These are phyloP conservation scores for Mythimna pallens DNA, from an alignment of 2,888 invertebrate genomes.

Conservation along the genomic window DNA sequence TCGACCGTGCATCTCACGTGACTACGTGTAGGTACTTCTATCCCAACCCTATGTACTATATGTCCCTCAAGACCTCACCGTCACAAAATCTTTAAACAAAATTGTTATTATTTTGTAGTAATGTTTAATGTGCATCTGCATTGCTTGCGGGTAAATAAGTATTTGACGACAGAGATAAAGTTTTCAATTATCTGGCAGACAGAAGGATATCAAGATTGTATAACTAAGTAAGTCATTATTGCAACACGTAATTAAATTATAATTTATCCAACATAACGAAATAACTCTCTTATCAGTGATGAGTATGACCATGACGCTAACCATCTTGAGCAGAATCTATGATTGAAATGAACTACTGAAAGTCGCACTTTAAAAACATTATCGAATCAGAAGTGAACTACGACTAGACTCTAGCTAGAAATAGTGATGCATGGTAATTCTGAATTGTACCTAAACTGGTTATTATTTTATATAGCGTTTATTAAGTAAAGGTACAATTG, in stretches of 20 bases:
- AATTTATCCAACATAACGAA: not conserved
- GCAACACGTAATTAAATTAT: conserved; percentile 7
- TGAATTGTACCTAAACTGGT: no score
- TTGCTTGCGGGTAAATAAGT: conserved; percentile 13
- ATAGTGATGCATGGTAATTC: no score
- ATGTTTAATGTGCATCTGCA: conserved; percentile 28
- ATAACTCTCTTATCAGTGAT: not conserved
- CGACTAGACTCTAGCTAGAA: no score
- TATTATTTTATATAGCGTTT: no score
- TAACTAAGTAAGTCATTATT: conserved; percentile 26
- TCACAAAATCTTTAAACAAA: conserved; percentile 2
- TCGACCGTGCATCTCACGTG: not conserved
- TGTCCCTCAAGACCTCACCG: not conserved
- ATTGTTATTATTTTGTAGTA: conserved; percentile 1
- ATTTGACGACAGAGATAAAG: conserved; percentile 42
- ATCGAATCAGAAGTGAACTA: no score
- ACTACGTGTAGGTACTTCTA: not conserved
- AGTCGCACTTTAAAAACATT: not conserved
- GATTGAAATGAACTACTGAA: not conserved
- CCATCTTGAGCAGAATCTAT: not conserved
- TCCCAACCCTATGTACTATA: not conserved
- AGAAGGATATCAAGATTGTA: conserved; percentile 27
- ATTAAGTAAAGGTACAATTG: no score
- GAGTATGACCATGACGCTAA: not conserved
- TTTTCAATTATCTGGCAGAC: conserved; percentile 36